phyloP scores from a whole-genome alignment of 2,797 vertebrate species.

The Falco columbarius region DNA sequence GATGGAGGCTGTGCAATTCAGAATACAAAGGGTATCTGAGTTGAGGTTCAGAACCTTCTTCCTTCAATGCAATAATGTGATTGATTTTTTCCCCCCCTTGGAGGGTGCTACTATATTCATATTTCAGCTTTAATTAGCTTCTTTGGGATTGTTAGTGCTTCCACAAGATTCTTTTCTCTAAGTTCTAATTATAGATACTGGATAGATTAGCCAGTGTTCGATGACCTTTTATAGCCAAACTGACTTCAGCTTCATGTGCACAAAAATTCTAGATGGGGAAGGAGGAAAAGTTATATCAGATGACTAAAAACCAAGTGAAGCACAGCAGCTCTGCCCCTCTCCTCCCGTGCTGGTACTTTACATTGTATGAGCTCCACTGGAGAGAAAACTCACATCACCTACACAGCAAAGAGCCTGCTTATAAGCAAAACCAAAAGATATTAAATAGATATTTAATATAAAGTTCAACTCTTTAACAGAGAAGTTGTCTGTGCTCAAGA shows the following conservation, averaged over 20 bases:
- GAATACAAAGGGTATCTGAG: not conserved
- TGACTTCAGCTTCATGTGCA: not conserved
- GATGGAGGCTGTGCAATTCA: not conserved
- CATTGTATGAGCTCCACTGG: not conserved
- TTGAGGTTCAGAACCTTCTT: not conserved
- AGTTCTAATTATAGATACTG: not conserved
- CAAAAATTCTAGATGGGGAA: not conserved
- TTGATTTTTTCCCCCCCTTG: not conserved
- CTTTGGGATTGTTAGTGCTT: not conserved
- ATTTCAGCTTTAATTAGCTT: constrained; percentile 44
- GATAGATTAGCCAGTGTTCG: not conserved
- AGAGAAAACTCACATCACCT: not conserved
- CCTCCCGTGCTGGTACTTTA: not conserved
- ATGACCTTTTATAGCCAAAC: constrained; percentile 1
- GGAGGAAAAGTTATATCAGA: not conserved
- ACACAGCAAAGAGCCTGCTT: not conserved
- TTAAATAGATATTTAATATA: not conserved
- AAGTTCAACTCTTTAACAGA: not conserved
- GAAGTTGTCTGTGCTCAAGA: not conserved
- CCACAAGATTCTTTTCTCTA: not conserved
- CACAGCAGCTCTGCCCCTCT: not conserved
- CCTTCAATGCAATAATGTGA: not conserved
- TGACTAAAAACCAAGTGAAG: not conserved
- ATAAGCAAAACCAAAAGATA: not conserved
- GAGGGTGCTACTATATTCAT: not conserved